phyloP scores from a whole-genome alignment of 2,113 vertebrate species.

The Takifugu flavidus region DNA sequence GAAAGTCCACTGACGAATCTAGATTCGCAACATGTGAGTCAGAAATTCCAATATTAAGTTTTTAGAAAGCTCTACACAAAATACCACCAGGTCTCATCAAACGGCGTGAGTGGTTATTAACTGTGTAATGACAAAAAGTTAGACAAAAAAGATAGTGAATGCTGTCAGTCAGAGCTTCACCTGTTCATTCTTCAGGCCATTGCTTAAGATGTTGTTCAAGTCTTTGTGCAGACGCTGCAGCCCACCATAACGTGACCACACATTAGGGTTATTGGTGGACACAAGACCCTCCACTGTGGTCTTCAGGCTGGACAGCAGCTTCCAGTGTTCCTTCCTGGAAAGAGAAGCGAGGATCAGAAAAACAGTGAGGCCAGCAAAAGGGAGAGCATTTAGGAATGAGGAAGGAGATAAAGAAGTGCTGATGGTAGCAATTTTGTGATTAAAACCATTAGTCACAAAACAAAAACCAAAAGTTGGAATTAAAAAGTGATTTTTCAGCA shows the following conservation, averaged over 20 bases:
- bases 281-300: constrained; percentile 96
- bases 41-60: not conserved
- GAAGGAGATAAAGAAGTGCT: constrained; percentile 29
- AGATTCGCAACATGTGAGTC: not conserved
- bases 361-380: not conserved
- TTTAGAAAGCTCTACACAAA: too few relatives aligned
- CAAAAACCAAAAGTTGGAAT: not conserved
- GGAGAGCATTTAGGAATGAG: constrained; percentile 16
- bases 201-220: constrained; percentile 94
- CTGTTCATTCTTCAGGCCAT: constrained; percentile 90
- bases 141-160: not conserved
- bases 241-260: constrained; percentile 97
- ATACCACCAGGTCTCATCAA: too few relatives aligned
- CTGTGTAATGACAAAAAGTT: not conserved
- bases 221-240: constrained; percentile 93
- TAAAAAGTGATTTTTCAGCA: constrained; percentile 8
- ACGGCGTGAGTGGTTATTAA: not conserved
- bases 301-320: constrained; percentile 91
- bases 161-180: constrained; percentile 53
- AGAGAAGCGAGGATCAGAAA: not conserved
- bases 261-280: constrained; percentile 91
- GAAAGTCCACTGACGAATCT: not conserved
- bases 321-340: constrained; percentile 89
- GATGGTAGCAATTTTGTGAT: constrained; percentile 24
- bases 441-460: constrained; percentile 18